A percentile compares a stretch with the other conserved stretches of the same genome.
Evolutionary conservation across 2,113 vertebrate species (phyloP).

Genomic region (Pachypanchax playfairii): DNA sequence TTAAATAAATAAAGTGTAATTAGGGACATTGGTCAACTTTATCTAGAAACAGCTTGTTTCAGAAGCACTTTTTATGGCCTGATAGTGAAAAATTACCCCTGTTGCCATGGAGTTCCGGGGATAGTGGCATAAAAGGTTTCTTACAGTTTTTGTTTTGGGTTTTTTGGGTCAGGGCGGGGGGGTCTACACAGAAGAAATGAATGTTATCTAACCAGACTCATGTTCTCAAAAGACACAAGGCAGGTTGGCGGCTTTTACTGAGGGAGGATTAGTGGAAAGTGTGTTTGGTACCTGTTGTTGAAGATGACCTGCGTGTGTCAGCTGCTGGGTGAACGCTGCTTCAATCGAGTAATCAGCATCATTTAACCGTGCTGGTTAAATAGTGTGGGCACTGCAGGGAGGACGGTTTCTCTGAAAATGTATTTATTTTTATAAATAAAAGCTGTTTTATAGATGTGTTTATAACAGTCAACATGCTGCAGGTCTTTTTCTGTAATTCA

Average conservation of each 20-base stretch:
- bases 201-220: conserved; percentile 19
- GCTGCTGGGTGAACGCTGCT: conserved; percentile 11
- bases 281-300: conserved; percentile 12
- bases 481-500: not conserved
- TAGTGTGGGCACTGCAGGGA: not conserved
- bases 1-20: conserved; percentile 13
- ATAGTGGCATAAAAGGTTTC: conserved; percentile 40
- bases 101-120: conserved; percentile 58
- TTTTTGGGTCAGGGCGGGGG: conserved; percentile 9
- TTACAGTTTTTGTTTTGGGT: no score
- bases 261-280: conserved; percentile 12
- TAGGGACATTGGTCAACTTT: conserved; percentile 29
- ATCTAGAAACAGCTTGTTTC: conserved; percentile 14
- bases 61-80: conserved; percentile 3
- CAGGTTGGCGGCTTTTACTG: not conserved
- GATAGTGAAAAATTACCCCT: conserved; percentile 37
- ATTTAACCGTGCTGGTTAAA: conserved; percentile 18
- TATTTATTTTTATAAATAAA: conserved; percentile 8
- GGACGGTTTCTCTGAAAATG: conserved; percentile 13
- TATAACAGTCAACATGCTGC: not conserved
- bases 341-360: conserved; percentile 15
- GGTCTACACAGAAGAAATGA: not conserved
- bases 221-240: conserved; percentile 20
- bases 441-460: conserved; percentile 8
- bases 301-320: conserved; percentile 28